These are phyloP conservation scores for Chrysolina oricalcia DNA, from an alignment of 2,888 invertebrate genomes.

Conservation along the genomic window DNA sequence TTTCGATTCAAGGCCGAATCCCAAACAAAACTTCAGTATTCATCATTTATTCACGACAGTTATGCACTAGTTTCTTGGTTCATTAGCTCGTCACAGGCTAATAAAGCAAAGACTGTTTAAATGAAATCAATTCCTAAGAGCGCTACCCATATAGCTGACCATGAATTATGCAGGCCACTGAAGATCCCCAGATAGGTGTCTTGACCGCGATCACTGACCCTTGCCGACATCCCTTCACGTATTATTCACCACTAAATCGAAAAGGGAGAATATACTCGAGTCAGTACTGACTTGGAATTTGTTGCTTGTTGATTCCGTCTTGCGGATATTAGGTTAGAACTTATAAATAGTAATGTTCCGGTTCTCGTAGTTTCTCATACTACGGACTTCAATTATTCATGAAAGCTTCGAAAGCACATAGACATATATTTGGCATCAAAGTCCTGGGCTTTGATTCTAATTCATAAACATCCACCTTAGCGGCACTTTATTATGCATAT, in stretches of 20 bases:
- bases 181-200: conserved; percentile 59
- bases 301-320: conserved; percentile 54
- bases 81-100: too few relatives aligned
- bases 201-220: conserved; percentile 66
- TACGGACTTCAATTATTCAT: conserved; percentile 9
- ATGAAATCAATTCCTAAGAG: neutral
- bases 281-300: conserved; percentile 38
- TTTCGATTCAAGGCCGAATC: too few relatives aligned
- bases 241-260: conserved; percentile 54
- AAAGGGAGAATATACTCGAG: conserved; percentile 48
- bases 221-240: conserved; percentile 51
- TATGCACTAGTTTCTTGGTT: too few relatives aligned
- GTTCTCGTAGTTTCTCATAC: neutral
- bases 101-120: neutral
- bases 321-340: conserved; percentile 37
- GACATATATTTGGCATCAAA: neutral
- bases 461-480: conserved; percentile 1
- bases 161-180: conserved; percentile 64
- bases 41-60: too few relatives aligned
- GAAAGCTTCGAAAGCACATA: neutral
- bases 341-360: conserved; percentile 30
- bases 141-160: neutral
- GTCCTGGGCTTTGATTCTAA: too few relatives aligned
- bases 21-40: too few relatives aligned
- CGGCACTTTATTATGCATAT: too few relatives aligned